phyloP scores from a whole-genome alignment of 2,113 vertebrate genomes.

The Strigops habroptila region DNA sequence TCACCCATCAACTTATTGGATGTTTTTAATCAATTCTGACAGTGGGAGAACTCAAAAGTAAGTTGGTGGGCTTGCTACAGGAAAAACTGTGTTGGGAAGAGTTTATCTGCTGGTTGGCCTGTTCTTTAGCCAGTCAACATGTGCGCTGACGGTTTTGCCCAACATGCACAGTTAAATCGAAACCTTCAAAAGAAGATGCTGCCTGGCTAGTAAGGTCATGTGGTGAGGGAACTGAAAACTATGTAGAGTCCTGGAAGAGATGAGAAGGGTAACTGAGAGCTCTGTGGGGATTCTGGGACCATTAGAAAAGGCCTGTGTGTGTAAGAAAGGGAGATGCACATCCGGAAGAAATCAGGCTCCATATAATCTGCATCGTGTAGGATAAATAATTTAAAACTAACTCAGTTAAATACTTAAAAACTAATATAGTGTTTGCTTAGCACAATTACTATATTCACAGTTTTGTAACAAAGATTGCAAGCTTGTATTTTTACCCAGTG shows the following conservation, averaged over 20 bases:
- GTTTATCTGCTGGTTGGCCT: neutral
- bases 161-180: fast-evolving
- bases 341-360: neutral
- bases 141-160: neutral
- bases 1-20: neutral
- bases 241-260: fast-evolving
- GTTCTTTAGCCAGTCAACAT: neutral
- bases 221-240: neutral
- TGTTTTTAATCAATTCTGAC: neutral
- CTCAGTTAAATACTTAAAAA: neutral
- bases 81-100: neutral
- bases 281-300: neutral
- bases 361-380: neutral
- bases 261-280: neutral
- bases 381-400: neutral
- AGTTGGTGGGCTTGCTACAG: neutral
- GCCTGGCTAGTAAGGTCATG: neutral
- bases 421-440: neutral
- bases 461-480: neutral
- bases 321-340: neutral
- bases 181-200: neutral
- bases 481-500: neutral
- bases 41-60: neutral
- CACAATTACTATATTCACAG: neutral
- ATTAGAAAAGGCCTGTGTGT: neutral